Base-by-base conservation (phyloP, 2,888 invertebrate genomes). In the Cephus sareptanus region DNA sequence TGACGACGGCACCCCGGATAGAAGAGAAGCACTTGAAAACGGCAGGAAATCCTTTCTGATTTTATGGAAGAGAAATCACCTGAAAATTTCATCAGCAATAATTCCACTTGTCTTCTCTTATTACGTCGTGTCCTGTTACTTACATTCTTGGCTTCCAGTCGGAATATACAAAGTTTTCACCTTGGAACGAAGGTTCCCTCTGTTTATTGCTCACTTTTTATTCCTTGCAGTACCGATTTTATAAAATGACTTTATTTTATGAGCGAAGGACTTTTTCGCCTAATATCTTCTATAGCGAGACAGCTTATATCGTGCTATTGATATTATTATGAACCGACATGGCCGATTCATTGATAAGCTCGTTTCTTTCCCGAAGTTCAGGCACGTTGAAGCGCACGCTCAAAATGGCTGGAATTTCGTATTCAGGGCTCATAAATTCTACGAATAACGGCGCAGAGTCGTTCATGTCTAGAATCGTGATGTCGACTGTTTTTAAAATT, bases 1-100 rank as follows among this genome's bases (percentile, higher is more conserved):
- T 82, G 81, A 83, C 79, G 81, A 78, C 76, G 70, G 34, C 31
- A 73, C 34, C 40, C 71, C 73, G 34, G 76, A 71, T 34, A 34
- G 34, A 33, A 13, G 71, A 71, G 76, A 76, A 73, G 71, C 71
- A 34, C 71, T 71, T 71, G 31, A 71, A 71, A 71, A 33, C 34
- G 71, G 31, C 71, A 34, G 71, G 75, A 15, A 23, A 37, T n/a
- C 71, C 6, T 37, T 23, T 34, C 37, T 34, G 69, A 34, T 75
- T 69, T 69, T 75, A 75, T 69, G 69, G 31, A 33, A 33, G 33
- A 69, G 31, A 69, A 75, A n/a, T 75, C 34, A 69, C 69, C 34
- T 37, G 56, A 75, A 12, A 34, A 34, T 31, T 13, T 40, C 34
- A 75, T 69, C 2, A 6, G 23, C 23, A 9, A 56, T 56, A 56